Evolutionary conservation across 2,888 invertebrate genomes (phyloP).

Genomic region (Tridacna crocea): DNA sequence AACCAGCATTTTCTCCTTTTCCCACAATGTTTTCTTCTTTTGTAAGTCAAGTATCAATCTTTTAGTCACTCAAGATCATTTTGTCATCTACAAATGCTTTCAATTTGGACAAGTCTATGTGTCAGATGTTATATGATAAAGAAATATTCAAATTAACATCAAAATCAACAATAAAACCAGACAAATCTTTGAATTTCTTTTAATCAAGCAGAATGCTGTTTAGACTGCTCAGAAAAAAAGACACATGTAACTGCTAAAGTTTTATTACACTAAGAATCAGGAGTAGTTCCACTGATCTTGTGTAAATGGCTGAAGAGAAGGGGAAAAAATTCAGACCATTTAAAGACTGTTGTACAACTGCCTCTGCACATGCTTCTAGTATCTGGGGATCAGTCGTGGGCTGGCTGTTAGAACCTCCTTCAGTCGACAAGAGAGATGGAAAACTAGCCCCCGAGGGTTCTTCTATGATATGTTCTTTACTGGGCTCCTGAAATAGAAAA

Average conservation of each 20-base stretch:
- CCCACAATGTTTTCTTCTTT: neutral
- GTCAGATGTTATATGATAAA: too few relatives aligned
- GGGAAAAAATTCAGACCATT: constrained; percentile 51
- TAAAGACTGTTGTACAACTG: constrained; percentile 73
- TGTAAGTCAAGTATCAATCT: too few relatives aligned
- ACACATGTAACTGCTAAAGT: too few relatives aligned
- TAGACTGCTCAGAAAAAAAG: too few relatives aligned
- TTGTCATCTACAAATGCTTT: neutral
- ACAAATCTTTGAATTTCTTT: too few relatives aligned
- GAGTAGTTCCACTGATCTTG: too few relatives aligned
- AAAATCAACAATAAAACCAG: too few relatives aligned
- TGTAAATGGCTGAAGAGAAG: too few relatives aligned
- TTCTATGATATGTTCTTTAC: constrained; percentile 18
- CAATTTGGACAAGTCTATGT: constrained; percentile 6
- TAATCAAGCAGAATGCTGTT: too few relatives aligned
- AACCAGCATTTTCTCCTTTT: neutral
- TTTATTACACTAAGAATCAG: too few relatives aligned
- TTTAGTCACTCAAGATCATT: too few relatives aligned
- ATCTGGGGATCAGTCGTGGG: constrained; percentile 42
- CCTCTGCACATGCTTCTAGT: constrained; percentile 75
- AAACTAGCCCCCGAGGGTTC: constrained; percentile 12
- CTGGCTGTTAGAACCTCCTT: neutral
- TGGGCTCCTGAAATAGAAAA: constrained; percentile 22
- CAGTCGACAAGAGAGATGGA: constrained; percentile 16
- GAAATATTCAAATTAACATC: too few relatives aligned